Percentiles rank a stretch among this genome's conserved stretches.
Conservation (phyloP, 2,797 vertebrate genomes). For the Macrochelys suwanniensis region DNA sequence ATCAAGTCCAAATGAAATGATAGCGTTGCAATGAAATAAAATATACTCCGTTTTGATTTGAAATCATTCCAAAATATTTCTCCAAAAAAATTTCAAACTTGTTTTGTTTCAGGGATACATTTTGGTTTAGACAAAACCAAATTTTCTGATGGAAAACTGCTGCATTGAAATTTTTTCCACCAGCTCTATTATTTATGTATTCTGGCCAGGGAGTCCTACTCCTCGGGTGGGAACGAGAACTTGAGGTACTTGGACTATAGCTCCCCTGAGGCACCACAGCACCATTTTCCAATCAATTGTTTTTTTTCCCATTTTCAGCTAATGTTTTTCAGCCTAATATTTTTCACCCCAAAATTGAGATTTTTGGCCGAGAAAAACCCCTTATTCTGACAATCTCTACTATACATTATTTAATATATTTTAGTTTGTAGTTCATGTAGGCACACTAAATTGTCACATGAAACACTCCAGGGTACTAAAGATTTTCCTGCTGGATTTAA, state of each 20-base stretch:
- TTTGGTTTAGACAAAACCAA: background rate
- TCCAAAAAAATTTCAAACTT: background rate
- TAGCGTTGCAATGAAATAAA: background rate
- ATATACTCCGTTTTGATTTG: background rate
- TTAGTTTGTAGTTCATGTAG: no score
- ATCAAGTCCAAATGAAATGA: background rate
- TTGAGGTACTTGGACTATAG: background rate
- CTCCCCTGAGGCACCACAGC: background rate
- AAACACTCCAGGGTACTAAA: no score
- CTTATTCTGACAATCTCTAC: no score
- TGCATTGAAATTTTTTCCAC: background rate
- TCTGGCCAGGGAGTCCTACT: background rate
- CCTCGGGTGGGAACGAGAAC: background rate
- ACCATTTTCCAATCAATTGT: background rate
- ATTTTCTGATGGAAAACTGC: background rate
- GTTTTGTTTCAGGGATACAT: background rate
- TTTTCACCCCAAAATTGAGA: background rate
- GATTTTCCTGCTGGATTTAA: no score
- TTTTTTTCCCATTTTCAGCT: background rate
- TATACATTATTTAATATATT: no score
- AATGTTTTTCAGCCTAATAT: background rate
- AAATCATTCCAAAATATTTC: background rate
- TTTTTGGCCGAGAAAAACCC: no score
- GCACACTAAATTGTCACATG: no score
- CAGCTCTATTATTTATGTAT: background rate